Evolutionary conservation across 2,888 invertebrate genomes (phyloP), one percentile per base, ranked within the genome.

Genomic region (Lasius platythorax): DNA sequence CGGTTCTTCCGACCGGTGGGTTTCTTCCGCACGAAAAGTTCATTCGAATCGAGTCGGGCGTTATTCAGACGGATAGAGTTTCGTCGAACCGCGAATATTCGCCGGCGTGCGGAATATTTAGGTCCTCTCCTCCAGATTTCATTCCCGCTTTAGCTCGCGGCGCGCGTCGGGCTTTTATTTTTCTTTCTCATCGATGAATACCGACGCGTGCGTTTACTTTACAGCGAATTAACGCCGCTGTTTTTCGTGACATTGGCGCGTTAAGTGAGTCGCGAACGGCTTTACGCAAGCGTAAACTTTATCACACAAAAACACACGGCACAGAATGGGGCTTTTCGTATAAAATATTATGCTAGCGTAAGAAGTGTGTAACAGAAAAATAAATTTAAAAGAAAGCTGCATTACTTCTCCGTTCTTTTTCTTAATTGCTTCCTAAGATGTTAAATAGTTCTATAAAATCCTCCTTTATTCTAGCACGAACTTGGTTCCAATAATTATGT

Each of bases 11-110:
- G 75, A 73, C 63, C 73, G 63, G 61, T 40, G 61, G 67, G 30
- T 78, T 83, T 83, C 76, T 82, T 84, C 76, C 86, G 83, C 89
- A 70, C 75, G 86, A 64, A 85, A 87, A 88, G 78, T 87, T 88
- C 87, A 88, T 89, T 90, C 85, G 84, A 85, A 86, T 83, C 76
- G 85, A 87, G 85, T 87, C 76, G 81, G 82, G 66, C 85, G 87
- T 88, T 88, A 85, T 85, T 87, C 87, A 82, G 67, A 84, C 56
- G 78, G 85, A 85, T 84, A 82, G 76, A 84, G 67, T 88, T 81
- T 85, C 79, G 73, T 67, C 87, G 84, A 88, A 87, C 82, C 85
- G 76, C 85, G 70, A 81, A 87, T 87, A 88, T 87, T 82, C 70
- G 70, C 46, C 43, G 28, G 56, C 37, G 40, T 23, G 28, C 28